Base-by-base conservation (phyloP, 2,888 invertebrate genomes). In the Hemaris fuciformis region DNA sequence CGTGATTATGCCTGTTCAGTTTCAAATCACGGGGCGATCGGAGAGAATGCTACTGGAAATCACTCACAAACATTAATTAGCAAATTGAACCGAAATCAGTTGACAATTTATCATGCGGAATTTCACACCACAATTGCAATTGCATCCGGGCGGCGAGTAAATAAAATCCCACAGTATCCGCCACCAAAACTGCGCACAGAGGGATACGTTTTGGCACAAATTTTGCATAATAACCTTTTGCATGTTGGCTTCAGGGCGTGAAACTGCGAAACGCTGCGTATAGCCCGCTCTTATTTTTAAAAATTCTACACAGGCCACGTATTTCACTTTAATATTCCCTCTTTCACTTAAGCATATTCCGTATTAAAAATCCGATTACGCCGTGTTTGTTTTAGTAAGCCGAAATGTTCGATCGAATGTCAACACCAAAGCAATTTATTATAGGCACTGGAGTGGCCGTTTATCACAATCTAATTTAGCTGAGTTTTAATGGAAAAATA, bases 151-250 rank as follows among this genome's bases (percentile, higher is more conserved):
- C 69, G 68, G 76, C 78, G 72, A 82, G 81, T 85, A 85, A 85
- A 85, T 86, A 85, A 85, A 83, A 79, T 80, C 75, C 77, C 69
- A 73, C 74, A 71, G 74, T 69, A 81, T 77, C 79, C 81, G 77
- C 77, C 76, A 75, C 77, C 75, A 74, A 80, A 83, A 84, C 80
- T 81, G 78, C 79, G 73, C 74, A 76, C 76, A 73, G 77, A 76
- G 76, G 72, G 66, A 74, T 79, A 76, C 75, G 79, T 85, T 88
- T 87, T 88, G 87, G 88, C 87, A 87, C 82, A 82, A 79, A 84
- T 85, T 87, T 84, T 79, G 87, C 87, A 87, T 88, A 87, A 86
- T 85, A 85, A 81, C 80, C 79, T 79, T 77, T 76, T 69, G 76
- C 72, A 73, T 76, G 76, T 77, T 78, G 79, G 77, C 81, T 79